Conservation (phyloP, 30 jellyfish, hydroid and myxozoan species). For the Aurelia sp. region DNA sequence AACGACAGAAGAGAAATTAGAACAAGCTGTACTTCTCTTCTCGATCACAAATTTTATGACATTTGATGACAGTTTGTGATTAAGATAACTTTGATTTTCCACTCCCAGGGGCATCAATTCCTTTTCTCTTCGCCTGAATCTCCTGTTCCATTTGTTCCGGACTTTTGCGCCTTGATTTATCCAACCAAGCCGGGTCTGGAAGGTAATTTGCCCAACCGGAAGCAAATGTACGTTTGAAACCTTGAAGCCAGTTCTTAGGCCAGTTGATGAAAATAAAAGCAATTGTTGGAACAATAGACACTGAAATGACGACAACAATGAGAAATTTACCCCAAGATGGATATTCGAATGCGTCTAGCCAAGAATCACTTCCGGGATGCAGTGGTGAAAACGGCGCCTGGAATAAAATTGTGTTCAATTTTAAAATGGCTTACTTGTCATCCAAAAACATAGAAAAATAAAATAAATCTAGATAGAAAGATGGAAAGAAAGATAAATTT, state of each 20-base stretch:
- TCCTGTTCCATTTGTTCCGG: slow-evolving; percentile 78
- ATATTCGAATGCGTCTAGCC: slow-evolving; percentile 70
- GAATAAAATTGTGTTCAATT: neutral
- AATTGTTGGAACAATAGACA: slow-evolving; percentile 76
- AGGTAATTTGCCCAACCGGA: slow-evolving; percentile 69
- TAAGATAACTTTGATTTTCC: slow-evolving; percentile 44
- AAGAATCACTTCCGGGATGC: slow-evolving; percentile 81
- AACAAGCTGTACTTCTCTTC: no score
- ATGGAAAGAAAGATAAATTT: no score
- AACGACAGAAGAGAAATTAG: no score
- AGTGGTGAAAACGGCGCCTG: slow-evolving; percentile 88
- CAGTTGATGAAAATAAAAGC: slow-evolving; percentile 71
- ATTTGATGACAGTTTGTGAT: neutral
- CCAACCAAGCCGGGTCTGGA: slow-evolving; percentile 91
- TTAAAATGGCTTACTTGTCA: no score
- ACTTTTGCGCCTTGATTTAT: slow-evolving; percentile 79
- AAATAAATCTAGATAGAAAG: no score
- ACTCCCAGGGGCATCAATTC: slow-evolving; percentile 24
- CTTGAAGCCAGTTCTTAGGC: slow-evolving; percentile 85
- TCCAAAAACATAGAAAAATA: no score
- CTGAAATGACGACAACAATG: slow-evolving; percentile 65
- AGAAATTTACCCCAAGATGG: slow-evolving; percentile 91
- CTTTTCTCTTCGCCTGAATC: slow-evolving; percentile 35
- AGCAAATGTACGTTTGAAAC: slow-evolving; percentile 69
- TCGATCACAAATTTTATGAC: neutral